These are phyloP conservation scores for Zosterops lateralis DNA, from an alignment of 2,113 vertebrate species.

Conservation along the genomic window DNA sequence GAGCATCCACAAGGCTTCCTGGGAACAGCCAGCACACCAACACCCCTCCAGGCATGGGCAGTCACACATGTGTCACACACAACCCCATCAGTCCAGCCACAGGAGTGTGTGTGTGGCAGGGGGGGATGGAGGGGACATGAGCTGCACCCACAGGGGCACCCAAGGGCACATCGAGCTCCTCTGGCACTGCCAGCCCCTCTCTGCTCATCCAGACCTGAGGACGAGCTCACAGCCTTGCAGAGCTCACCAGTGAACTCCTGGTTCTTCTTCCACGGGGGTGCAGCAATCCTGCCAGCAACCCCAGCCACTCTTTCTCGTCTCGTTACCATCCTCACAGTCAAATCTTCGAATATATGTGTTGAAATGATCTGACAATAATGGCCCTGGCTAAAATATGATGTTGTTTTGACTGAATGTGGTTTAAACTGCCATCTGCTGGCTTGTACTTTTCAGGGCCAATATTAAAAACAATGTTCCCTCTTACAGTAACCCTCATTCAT, in stretches of 20 bases:
- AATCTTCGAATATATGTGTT: not conserved
- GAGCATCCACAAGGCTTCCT: not conserved
- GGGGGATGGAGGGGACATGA: not conserved
- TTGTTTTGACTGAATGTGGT: slow-evolving; percentile 61
- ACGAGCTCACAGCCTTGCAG: accelerated
- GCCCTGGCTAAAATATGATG: slow-evolving; percentile 25
- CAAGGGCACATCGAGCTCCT: accelerated
- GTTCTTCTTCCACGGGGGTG: not conserved
- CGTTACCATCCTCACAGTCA: not conserved
- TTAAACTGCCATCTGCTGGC: slow-evolving; percentile 71
- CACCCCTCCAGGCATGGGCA: accelerated
- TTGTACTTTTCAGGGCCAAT: slow-evolving; percentile 48
- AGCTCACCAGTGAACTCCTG: not conserved
- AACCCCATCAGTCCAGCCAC: not conserved
- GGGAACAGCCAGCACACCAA: not conserved
- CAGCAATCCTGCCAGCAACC: not conserved
- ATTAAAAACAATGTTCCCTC: slow-evolving; percentile 38
- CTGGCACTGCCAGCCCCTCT: not conserved
- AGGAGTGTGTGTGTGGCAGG: accelerated
- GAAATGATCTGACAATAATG: slow-evolving; percentile 24
- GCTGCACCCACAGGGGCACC: not conserved
- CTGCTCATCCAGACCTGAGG: not conserved
- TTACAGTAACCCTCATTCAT: slow-evolving; percentile 37
- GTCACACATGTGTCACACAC: not conserved
- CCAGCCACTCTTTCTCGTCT: not conserved